Evolutionary conservation across 2,113 vertebrate species (phyloP).

Genomic region (Trogon surrucura): DNA sequence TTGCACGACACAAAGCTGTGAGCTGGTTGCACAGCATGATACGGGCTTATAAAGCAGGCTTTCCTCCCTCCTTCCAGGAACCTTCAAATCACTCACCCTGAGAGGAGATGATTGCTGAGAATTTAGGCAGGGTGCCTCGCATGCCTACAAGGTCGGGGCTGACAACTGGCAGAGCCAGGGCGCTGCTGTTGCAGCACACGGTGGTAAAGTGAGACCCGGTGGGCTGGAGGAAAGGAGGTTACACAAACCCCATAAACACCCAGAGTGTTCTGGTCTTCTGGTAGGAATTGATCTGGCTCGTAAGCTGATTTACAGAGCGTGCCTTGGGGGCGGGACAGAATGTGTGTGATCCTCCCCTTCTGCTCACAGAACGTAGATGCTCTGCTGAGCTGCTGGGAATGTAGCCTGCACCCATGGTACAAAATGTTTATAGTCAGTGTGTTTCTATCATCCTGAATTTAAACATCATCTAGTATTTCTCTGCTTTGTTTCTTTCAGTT

Average conservation of each 20-base stretch:
- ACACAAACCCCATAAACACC: not conserved
- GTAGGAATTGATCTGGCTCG: accelerated
- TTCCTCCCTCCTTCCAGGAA: not conserved
- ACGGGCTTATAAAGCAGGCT: not conserved
- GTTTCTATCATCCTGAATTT: not conserved
- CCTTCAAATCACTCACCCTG: conserved; percentile 21
- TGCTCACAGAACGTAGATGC: not conserved
- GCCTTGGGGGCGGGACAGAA: not conserved
- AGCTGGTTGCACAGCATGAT: conserved; percentile 29
- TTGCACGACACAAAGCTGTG: conserved; percentile 56
- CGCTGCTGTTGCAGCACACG: not conserved
- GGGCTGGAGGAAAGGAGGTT: not conserved
- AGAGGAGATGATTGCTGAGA: conserved; percentile 10
- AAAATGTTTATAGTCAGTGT: not conserved
- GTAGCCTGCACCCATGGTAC: not conserved
- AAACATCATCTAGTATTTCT: not conserved
- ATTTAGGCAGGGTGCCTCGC: not conserved
- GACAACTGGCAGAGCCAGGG: not conserved
- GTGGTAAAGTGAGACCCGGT: not conserved
- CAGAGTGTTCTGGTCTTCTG: not conserved
- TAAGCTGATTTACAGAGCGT: not conserved
- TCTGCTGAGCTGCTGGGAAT: not conserved
- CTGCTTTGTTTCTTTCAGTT: not conserved
- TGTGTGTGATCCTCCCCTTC: not conserved
- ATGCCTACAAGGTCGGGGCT: not conserved